Percentiles rank a stretch among this genome's conserved stretches.
Conservation (phyloP, 2,113 vertebrate genomes). For the Ptychochromis oligacanthus region DNA sequence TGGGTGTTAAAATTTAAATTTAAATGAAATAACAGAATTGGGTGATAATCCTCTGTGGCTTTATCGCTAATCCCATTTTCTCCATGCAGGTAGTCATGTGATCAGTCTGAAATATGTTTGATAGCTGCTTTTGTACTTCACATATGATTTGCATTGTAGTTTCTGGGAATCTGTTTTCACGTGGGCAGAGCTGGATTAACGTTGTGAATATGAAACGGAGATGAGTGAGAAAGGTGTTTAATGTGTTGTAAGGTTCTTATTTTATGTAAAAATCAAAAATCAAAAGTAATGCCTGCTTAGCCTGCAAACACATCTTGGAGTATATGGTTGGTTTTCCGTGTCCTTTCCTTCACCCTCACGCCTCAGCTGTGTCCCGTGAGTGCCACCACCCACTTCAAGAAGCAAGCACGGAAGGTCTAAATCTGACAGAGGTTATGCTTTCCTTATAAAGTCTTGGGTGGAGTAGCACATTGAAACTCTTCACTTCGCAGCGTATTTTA, state of each 20-base stretch:
- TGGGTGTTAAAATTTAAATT: too few species aligned
- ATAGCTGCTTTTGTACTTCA: neutral
- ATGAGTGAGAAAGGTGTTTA: neutral
- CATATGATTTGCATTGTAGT: neutral
- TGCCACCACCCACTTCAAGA: neutral
- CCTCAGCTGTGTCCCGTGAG: neutral
- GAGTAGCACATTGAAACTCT: neutral
- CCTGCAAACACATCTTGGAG: neutral
- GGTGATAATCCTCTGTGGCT: neutral
- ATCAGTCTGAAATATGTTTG: neutral
- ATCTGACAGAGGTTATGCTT: neutral
- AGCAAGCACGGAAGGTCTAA: neutral
- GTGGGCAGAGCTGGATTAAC: neutral
- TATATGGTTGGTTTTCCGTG: neutral
- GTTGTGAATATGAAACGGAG: neutral
- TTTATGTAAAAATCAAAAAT: neutral
- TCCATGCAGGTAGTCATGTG: too few species aligned
- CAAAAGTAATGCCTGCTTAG: neutral
- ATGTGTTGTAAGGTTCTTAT: neutral
- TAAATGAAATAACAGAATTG: too few species aligned
- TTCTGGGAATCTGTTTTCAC: neutral
- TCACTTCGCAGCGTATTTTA: neutral
- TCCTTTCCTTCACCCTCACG: neutral
- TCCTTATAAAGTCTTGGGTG: neutral
- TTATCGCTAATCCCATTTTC: neutral